Evolutionary conservation across 2,113 vertebrate genomes (phyloP).

Genomic region (Oenanthe melanoleuca): DNA sequence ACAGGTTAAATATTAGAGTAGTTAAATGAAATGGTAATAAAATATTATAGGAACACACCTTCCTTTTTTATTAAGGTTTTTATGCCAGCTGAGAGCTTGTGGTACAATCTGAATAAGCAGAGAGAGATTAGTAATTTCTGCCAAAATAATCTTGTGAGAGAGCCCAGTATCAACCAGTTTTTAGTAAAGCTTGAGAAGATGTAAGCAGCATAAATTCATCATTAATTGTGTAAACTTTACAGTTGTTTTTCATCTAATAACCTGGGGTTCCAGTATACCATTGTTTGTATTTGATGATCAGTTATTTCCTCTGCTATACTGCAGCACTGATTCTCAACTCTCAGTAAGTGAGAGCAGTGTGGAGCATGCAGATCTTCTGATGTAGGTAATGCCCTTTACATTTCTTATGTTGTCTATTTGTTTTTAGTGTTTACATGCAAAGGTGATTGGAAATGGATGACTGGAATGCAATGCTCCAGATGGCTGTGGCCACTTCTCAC

Average conservation of each 20-base stretch:
- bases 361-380: neutral
- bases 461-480: neutral
- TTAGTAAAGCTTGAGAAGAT: slow-evolving; percentile 1
- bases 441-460: neutral
- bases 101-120: slow-evolving; percentile 1
- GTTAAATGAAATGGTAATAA: neutral
- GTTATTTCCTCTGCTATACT: neutral
- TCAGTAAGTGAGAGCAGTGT: neutral
- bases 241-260: neutral
- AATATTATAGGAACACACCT: neutral
- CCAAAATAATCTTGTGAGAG: neutral
- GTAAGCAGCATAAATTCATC: neutral
- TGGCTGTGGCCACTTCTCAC: neutral
- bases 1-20: slow-evolving; percentile 11
- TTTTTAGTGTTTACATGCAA: neutral
- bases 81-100: neutral
- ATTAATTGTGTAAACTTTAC: neutral
- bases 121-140: neutral
- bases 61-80: neutral
- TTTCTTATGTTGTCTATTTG: neutral
- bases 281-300: neutral
- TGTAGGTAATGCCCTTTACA: neutral
- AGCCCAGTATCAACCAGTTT: neutral
- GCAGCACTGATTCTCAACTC: neutral
- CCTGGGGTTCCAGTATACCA: neutral